A percentile compares a stretch with the other conserved stretches of the same genome.
phyloP scores from a whole-genome alignment of 2,888 invertebrate genomes.

The Cyclophora punctaria region DNA sequence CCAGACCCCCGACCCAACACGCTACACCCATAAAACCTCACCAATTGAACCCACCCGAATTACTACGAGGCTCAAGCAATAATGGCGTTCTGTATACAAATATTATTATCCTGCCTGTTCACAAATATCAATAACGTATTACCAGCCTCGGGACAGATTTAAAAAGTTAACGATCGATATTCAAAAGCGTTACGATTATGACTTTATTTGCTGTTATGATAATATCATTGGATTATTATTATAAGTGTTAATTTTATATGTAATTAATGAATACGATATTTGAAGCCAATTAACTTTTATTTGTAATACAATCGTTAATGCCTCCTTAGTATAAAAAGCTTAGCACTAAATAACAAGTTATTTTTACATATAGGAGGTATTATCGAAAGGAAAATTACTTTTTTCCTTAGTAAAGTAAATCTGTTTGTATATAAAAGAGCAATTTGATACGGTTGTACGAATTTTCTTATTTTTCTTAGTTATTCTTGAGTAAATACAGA shows the following conservation, averaged over 20 bases:
- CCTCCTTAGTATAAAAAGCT: too few relatives aligned
- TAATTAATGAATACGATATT: too few relatives aligned
- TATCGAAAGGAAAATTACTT: background rate
- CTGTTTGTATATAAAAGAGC: too few relatives aligned
- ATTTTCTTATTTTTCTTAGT: conserved; percentile 39
- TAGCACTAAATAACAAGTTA: too few relatives aligned
- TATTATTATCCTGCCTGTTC: conserved; percentile 72
- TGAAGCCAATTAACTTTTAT: too few relatives aligned
- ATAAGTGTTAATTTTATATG: too few relatives aligned
- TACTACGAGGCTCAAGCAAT: conserved; percentile 29
- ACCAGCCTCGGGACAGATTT: conserved; percentile 66
- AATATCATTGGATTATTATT: too few relatives aligned
- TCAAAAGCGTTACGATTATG: conserved; percentile 32
- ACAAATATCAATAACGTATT: conserved; percentile 74
- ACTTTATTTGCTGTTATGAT: conserved; percentile 37
- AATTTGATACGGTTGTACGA: conserved; percentile 3
- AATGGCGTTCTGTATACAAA: conserved; percentile 57
- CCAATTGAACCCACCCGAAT: conserved; percentile 4
- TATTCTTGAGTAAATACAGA: conserved; percentile 66
- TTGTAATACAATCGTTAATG: too few relatives aligned
- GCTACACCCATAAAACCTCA: conserved; percentile 26
- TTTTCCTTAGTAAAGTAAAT: too few relatives aligned
- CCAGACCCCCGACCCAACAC: conserved; percentile 26
- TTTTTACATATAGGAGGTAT: too few relatives aligned
- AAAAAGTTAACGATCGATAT: conserved; percentile 62